Base-by-base conservation (phyloP, 2,113 vertebrate species). In the Trochalopteron elliotii region DNA sequence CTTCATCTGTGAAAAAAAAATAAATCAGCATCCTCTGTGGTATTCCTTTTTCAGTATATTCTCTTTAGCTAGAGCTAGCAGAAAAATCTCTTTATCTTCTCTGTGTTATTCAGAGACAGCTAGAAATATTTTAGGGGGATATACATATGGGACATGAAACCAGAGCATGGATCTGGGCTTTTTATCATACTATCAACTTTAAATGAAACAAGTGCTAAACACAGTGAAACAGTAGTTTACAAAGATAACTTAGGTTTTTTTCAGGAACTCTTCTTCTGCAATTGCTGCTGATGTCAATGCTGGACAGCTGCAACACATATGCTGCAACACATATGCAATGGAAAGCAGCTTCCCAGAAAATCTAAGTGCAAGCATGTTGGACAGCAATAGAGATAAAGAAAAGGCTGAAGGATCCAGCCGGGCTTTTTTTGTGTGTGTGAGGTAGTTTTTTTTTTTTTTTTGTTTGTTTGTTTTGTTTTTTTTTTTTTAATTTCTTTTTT, bases 391-490 rank as follows among this genome's bases (percentile, higher is more conserved):
- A 77, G 49, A 47, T 35, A 50, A 25, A 35, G 20, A 74, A 70
- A 87, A 69, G 13, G 8, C 8, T 69, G 18, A 76, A 47, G 44
- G 22, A 35, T 42, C 13, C 63, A 11, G 7, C 25, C 15, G 10
- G 2, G 4, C 2, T 59, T 44, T 52, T 52, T 12, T 15, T 31
- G 9, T 28, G 6, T 14, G 11, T 14, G 7, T 35, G 8, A 21
- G 12, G 9, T 9, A 7, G 0, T 2, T 65, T 42, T 15, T 30
- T 61, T 42, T 56, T 9, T 33, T 27, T 67, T 22, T 2, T 50
- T 60, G n/a, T n/a, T n/a, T n/a, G n/a, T n/a, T n/a, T n/a, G 0
- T 2, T 65, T 42, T 15, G 0, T 2, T 65, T 42, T 15, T 2
- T 65, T 42, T 15, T 30, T 61, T 42, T 56, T 9, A 6, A 57